These are phyloP conservation scores for Otolemur crassicaudatus DNA, from an alignment of 2,797 vertebrate species.

Conservation along the genomic window DNA sequence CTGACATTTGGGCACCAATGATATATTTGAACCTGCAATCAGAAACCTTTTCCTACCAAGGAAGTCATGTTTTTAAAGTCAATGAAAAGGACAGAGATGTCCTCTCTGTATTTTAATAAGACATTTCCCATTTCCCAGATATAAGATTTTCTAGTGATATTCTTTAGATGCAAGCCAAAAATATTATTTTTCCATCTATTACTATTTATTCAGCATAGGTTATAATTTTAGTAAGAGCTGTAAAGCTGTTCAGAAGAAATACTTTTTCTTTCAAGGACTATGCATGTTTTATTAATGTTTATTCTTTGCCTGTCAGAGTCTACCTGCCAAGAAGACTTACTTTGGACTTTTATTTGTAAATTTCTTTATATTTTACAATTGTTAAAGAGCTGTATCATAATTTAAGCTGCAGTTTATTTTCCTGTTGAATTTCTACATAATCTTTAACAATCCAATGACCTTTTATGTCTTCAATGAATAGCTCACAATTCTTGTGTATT, in stretches of 20 bases:
- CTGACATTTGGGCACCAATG: constrained; percentile 54
- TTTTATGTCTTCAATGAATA: constrained; percentile 7
- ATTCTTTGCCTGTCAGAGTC: constrained; percentile 24
- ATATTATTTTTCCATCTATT: background rate
- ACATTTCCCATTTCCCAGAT: constrained; percentile 3
- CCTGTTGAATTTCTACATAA: background rate
- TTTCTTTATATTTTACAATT: constrained; percentile 28
- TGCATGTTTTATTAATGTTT: background rate
- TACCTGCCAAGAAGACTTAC: background rate
- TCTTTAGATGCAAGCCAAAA: constrained; percentile 47
- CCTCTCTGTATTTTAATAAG: constrained; percentile 58
- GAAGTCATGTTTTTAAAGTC: constrained; percentile 38
- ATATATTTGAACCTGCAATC: constrained; percentile 55
- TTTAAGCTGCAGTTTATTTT: constrained; percentile 22
- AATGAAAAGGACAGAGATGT: constrained; percentile 16
- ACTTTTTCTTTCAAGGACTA: constrained; percentile 11
- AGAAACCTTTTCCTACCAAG: constrained; percentile 61
- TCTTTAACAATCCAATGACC: background rate
- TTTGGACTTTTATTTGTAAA: constrained; percentile 6
- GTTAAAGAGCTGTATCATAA: background rate
- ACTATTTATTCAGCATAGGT: constrained; percentile 15
- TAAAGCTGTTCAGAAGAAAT: constrained; percentile 46
- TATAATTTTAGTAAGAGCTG: constrained; percentile 33
- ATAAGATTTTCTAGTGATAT: constrained; percentile 11
- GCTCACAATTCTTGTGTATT: background rate